Evolutionary conservation across 2,113 vertebrate species (phyloP), one percentile per base, ranked within the genome.

Genomic region (Neotragus moschatus): DNA sequence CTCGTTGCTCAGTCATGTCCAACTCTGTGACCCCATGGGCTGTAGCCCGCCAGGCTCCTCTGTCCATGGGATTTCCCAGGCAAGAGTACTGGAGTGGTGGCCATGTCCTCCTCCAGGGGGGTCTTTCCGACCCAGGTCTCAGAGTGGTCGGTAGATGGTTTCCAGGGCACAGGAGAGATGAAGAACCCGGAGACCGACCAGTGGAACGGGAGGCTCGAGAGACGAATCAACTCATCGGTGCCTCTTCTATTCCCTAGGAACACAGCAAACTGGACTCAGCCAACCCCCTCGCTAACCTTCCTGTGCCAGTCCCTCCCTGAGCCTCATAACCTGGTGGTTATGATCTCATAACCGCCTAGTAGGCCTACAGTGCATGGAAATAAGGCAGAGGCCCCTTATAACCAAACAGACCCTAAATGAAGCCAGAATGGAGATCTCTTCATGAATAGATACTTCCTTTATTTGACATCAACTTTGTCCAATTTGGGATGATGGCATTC

Each of bases 141-240:
- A 43, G 36, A 43, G 7, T 8, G 15, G 7, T 47, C 1, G 13
- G 6, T 17, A n/a, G 16, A 43, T 9, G 15, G 61, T 17, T 61
- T 61, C 1, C 23, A 28, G 28, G 9, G 28, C 6, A 6, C 36
- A 1, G 30, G 21, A 25, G 43, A n/a, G 16, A 9, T 16, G 8
- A 53, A 30, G 16, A 49, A 43, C 43, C 25, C 10, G 12, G 49
- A 26, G 39, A 30, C 6, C 0, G 5, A 23, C 1, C 19, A 9
- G 45, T 30, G n/a, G 21, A 81, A 15, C 2, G 7, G 21, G 58
- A 53, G 26, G 39, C 39, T 3, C 28, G 15, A 2, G 13, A 23
- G 7, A 8, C 0, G 49, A 25, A 25, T 15, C 49, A 0, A 15
- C 13, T 45, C 55, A 28, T 21, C 0, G 2, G 49, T 25, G 43